These are phyloP conservation scores for Megaceryle torquata DNA, from an alignment of 2,113 vertebrate species.

Conservation along the genomic window DNA sequence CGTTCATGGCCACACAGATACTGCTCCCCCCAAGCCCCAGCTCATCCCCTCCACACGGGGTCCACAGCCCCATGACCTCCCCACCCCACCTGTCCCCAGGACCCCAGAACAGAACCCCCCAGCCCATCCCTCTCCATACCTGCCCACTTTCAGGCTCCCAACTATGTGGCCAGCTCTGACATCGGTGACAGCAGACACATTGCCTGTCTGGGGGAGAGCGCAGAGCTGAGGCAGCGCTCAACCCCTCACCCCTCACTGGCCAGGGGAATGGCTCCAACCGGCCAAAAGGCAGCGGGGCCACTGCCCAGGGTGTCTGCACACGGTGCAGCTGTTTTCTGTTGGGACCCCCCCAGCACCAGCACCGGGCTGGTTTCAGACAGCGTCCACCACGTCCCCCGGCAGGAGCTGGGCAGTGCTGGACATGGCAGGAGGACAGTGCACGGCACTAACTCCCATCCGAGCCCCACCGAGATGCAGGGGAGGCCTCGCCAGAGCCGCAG, in stretches of 20 bases:
- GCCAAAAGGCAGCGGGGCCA: rapidly evolving
- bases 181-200: neutral
- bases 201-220: slow-evolving; percentile 48
- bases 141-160: slow-evolving; percentile 44
- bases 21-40: neutral
- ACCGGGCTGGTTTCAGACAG: neutral
- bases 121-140: slow-evolving; percentile 21
- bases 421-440: rapidly evolving
- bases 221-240: neutral
- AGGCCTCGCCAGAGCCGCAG: neutral
- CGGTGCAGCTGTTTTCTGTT: neutral
- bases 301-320: neutral
- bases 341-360: neutral
- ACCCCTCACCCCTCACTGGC: neutral
- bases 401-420: neutral
- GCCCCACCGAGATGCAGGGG: neutral
- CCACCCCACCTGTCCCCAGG: neutral
- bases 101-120: neutral
- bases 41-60: neutral
- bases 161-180: neutral
- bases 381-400: rapidly evolving
- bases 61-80: too few species aligned
- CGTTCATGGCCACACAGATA: rapidly evolving
- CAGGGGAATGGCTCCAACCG: rapidly evolving
- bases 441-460: neutral